phyloP scores from a whole-genome alignment of 2,797 vertebrate genomes.

The Pristis pectinata region DNA sequence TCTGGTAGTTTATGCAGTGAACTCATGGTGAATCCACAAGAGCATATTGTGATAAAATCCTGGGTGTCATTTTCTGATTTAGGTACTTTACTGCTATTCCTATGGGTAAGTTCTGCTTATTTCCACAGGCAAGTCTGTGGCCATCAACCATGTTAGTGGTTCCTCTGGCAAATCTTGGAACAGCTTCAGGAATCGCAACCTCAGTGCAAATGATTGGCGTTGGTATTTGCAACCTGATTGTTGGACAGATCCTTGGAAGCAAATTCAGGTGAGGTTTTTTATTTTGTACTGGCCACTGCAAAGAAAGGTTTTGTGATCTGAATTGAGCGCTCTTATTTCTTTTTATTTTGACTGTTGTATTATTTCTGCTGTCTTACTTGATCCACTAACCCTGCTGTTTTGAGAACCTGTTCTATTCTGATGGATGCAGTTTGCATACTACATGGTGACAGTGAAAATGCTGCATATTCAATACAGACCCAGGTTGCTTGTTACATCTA shows the following conservation, averaged over 20 bases:
- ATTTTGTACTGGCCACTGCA: not conserved
- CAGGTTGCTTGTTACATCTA: not conserved
- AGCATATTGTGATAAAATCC: not conserved
- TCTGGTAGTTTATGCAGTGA: not conserved
- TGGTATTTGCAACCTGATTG: constrained; percentile 68
- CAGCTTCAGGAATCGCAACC: constrained; percentile 70
- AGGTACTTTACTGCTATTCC: not conserved
- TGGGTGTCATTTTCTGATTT: not conserved
- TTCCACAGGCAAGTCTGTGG: constrained; percentile 70
- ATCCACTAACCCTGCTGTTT: not conserved
- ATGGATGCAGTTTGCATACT: not conserved
- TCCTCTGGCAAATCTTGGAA: constrained; percentile 68
- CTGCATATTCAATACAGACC: not conserved
- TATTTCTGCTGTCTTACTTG: no score
- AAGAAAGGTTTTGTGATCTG: not conserved
- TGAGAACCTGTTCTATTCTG: not conserved
- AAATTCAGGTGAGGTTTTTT: constrained; percentile 57
- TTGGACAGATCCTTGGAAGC: constrained; percentile 68
- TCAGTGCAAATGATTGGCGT: constrained; percentile 73
- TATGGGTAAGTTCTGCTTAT: not conserved
- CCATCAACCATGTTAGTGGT: constrained; percentile 72
- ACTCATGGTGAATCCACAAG: not conserved
- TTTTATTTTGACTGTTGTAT: not conserved
- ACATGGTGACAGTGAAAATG: not conserved
- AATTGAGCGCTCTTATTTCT: not conserved